A percentile compares a stretch with the other conserved stretches of the same genome.
These are phyloP conservation scores for Seriola quinqueradiata DNA, from an alignment of 2,113 vertebrate genomes.

Conservation along the genomic window DNA sequence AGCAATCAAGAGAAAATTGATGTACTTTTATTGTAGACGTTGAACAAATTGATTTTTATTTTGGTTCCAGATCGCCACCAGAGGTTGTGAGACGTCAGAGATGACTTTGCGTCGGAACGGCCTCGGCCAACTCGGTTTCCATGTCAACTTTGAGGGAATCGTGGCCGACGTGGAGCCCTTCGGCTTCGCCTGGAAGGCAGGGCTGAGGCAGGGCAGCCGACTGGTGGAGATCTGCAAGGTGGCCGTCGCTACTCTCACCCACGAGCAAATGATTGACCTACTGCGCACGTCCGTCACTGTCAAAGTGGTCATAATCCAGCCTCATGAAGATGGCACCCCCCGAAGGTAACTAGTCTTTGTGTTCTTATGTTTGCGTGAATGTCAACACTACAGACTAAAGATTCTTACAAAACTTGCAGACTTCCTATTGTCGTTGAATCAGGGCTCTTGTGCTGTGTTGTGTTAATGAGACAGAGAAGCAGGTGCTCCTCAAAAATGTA, in stretches of 20 bases:
- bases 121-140: conserved; percentile 96
- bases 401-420: conserved; percentile 10
- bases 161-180: conserved; percentile 98
- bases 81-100: conserved; percentile 95
- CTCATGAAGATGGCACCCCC: conserved; percentile 93
- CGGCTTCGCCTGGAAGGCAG: conserved; percentile 97
- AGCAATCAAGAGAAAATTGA: background rate
- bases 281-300: conserved; percentile 93
- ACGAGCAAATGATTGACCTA: conserved; percentile 98
- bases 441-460: background rate
- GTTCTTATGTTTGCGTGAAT: background rate
- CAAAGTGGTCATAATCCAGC: conserved; percentile 97
- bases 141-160: conserved; percentile 97
- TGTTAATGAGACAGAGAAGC: conserved; percentile 30
- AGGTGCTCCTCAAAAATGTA: conserved; percentile 43
- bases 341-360: conserved; percentile 86
- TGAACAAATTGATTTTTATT: background rate
- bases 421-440: conserved; percentile 1
- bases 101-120: conserved; percentile 94
- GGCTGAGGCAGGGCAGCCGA: conserved; percentile 94
- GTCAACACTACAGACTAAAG: background rate
- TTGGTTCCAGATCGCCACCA: conserved; percentile 88
- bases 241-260: conserved; percentile 94
- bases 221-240: conserved; percentile 98
- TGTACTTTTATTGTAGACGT: background rate